A percentile compares a stretch with the other conserved stretches of the same genome.
Evolutionary conservation across 2,797 vertebrate species (phyloP).

Genomic region (Coilia nasus): DNA sequence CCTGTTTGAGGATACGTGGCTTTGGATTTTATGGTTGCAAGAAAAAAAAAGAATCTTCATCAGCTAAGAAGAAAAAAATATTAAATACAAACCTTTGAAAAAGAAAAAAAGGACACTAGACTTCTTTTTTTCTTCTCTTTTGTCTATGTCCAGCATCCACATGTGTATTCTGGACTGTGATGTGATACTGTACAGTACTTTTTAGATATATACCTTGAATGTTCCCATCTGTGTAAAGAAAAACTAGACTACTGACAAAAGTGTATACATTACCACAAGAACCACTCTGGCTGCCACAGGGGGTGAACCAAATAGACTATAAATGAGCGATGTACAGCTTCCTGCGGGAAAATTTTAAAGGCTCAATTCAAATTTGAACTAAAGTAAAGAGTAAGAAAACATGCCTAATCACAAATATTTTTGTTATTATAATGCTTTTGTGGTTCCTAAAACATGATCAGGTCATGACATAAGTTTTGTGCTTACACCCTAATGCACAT

Average conservation of each 20-base stretch:
- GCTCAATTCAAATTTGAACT: slow-evolving; percentile 41
- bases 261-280: slow-evolving; percentile 36
- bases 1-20: slow-evolving; percentile 20
- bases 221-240: slow-evolving; percentile 63
- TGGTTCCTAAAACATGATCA: slow-evolving; percentile 54
- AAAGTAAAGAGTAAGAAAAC: slow-evolving; percentile 38
- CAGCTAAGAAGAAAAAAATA: slow-evolving; percentile 63
- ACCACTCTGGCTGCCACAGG: slow-evolving; percentile 49
- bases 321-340: slow-evolving; percentile 51
- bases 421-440: slow-evolving; percentile 51
- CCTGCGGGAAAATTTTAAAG: slow-evolving; percentile 28
- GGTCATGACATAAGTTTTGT: slow-evolving; percentile 44
- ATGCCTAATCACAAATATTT: slow-evolving; percentile 42
- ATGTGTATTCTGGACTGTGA: slow-evolving; percentile 67
- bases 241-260: slow-evolving; percentile 11
- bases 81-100: slow-evolving; percentile 60
- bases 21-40: slow-evolving; percentile 54
- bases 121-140: slow-evolving; percentile 51
- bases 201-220: slow-evolving; percentile 78
- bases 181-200: slow-evolving; percentile 80
- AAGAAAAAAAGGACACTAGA: slow-evolving; percentile 36
- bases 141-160: slow-evolving; percentile 59
- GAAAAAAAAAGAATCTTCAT: slow-evolving; percentile 55
- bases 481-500: slow-evolving; percentile 59
- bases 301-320: slow-evolving; percentile 53